These are phyloP conservation scores for Lophura nycthemera DNA, from an alignment of 2,113 vertebrate species.

Conservation along the genomic window DNA sequence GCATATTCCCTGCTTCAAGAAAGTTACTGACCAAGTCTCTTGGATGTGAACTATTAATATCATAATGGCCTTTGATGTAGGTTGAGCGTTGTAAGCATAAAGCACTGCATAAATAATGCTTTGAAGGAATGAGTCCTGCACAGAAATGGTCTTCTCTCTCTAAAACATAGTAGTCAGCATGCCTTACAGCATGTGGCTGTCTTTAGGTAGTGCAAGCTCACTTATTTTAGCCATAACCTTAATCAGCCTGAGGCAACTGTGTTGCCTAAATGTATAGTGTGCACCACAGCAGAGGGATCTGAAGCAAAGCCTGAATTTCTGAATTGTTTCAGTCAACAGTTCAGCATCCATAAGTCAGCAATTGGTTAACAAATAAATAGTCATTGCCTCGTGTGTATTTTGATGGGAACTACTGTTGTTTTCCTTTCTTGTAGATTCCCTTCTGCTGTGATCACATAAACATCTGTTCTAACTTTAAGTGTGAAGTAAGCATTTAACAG, in stretches of 20 bases:
- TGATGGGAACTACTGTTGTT: background rate
- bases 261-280: background rate
- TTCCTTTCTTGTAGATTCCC: background rate
- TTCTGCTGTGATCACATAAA: background rate
- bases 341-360: background rate
- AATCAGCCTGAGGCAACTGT: background rate
- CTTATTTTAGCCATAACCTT: background rate
- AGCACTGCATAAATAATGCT: accelerated
- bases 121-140: background rate
- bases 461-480: background rate
- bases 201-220: background rate
- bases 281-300: background rate
- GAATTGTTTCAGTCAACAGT: background rate
- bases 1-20: background rate
- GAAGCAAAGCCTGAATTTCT: background rate
- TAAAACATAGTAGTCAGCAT: background rate
- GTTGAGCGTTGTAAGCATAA: background rate
- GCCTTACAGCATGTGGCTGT: background rate
- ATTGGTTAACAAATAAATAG: background rate
- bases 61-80: background rate
- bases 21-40: background rate
- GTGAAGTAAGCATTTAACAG: background rate
- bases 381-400: background rate
- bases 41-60: background rate
- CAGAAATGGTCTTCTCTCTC: background rate